These are phyloP conservation scores for Parazoanthus atlanticus DNA, from an alignment of 92 coral and sea anemone genomes.

Conservation along the genomic window DNA sequence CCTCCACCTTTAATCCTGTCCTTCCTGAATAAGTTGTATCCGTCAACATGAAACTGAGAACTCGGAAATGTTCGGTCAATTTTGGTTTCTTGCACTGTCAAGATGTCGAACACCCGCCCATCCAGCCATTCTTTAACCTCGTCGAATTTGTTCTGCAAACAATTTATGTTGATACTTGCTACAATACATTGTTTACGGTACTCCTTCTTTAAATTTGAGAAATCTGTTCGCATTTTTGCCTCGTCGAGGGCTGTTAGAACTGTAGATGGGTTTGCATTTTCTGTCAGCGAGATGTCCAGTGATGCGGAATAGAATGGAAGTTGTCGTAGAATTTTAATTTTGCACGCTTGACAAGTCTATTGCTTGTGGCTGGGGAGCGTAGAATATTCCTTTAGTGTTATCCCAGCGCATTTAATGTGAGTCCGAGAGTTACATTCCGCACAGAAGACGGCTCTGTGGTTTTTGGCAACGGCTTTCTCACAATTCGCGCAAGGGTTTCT, in stretches of 20 bases:
- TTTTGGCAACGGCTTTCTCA: conserved; percentile 43
- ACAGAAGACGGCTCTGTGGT: conserved; percentile 20
- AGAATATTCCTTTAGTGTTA: conserved; percentile 28
- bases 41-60: neutral
- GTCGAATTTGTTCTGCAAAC: conserved; percentile 54
- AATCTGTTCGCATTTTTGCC: neutral
- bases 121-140: conserved; percentile 60
- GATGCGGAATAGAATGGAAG: conserved; percentile 14
- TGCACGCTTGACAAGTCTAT: neutral
- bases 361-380: conserved; percentile 23
- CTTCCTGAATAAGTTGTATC: conserved; percentile 40
- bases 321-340: neutral
- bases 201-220: conserved; percentile 22
- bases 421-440: neutral
- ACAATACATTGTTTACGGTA: conserved; percentile 46
- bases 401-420: conserved; percentile 44
- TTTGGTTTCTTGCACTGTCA: conserved; percentile 60
- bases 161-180: conserved; percentile 52
- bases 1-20: conserved; percentile 56
- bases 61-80: conserved; percentile 57
- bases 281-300: conserved; percentile 7
- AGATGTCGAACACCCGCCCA: conserved; percentile 36
- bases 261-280: neutral
- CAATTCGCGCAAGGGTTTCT: conserved; percentile 43
- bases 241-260: neutral